These are phyloP conservation scores for Alca torda DNA, from an alignment of 2,797 vertebrate species.

Conservation along the genomic window DNA sequence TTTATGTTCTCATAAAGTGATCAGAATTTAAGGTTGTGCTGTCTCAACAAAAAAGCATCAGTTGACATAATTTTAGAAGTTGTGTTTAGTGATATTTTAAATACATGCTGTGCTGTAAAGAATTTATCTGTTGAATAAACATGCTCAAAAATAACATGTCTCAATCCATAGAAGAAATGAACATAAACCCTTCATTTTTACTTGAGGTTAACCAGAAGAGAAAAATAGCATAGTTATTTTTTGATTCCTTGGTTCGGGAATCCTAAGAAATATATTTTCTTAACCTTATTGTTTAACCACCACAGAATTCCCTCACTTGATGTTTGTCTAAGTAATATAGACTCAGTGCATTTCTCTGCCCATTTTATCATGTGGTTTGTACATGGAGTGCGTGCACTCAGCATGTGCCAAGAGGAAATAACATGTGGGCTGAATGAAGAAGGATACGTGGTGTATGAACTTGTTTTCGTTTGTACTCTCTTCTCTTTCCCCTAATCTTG, in stretches of 20 bases:
- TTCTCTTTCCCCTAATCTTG: not conserved
- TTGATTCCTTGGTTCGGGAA: not conserved
- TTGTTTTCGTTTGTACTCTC: constrained; percentile 2
- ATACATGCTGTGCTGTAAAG: not conserved
- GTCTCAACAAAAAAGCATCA: not conserved
- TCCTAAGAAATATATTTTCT: constrained; percentile 11
- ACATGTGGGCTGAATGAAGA: not conserved
- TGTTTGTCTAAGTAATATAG: constrained; percentile 2
- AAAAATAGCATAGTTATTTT: constrained; percentile 17
- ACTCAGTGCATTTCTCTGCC: not conserved
- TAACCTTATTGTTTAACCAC: not conserved
- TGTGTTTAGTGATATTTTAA: constrained; percentile 51
- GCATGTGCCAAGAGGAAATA: not conserved
- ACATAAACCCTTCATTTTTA: constrained; percentile 26
- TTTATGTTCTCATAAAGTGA: not conserved
- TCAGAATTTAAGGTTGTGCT: not conserved
- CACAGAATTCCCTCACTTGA: not conserved
- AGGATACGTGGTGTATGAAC: not conserved
- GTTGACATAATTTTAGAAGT: constrained; percentile 37
- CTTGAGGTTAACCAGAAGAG: constrained; percentile 57
- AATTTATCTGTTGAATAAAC: constrained; percentile 46
- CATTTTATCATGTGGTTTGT: constrained; percentile 29
- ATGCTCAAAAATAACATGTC: constrained; percentile 19
- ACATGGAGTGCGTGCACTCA: not conserved
- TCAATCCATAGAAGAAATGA: not conserved